Base-by-base conservation (phyloP, 2,113 vertebrate species). In the Neodontobutis hainanensis region DNA sequence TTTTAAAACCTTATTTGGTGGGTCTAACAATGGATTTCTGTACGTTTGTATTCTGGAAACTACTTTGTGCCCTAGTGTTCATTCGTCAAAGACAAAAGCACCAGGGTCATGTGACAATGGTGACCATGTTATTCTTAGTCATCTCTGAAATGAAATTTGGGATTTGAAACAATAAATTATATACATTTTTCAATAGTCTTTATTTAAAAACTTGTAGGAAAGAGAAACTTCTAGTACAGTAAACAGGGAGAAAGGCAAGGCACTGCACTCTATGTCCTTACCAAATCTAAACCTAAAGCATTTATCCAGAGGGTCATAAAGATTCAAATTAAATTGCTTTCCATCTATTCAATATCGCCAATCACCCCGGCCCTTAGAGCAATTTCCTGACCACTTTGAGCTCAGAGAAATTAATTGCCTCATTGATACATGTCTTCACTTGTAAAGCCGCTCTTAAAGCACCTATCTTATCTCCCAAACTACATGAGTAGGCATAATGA, bases 321-420 rank as follows among this genome's bases (percentile, higher is more conserved):
- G 68, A 63, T 61, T 68, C 65, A 44, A 73, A 68, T 55, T 61
- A 61, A 65, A 81, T 75, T 72, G 50, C 43, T 71, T 64, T 55
- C 47, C 16, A 42, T 45, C 65, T 68, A 57, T 84, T 27, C 77
- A 19, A 68, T 55, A 42, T 35, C 38, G 44, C 12, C 50, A 63
- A 77, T 83, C 57, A 68, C 34, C 27, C 4, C 0, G 2, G 51
- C 34, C 27, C 62, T 40, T 55, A 36, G 42, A 76, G 61, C 53
- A 64, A 71, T 79, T 52, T 80, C 57, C 46, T 68, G 57, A 83
- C 55, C 53, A 3, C 65, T 57, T 61, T 66, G 42, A 65, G 50
- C 66, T 56, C 27, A 34, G 38, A 16, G 16, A 69, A 82, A 86
- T 84, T 27, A 83, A 84, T 83, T 65, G 70, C 34, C 61, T 40